Evolutionary conservation across 1,140 invertebrate genomes (phyloP), one percentile per base, ranked within the genome.

Genomic region (Trichogramma pretiosum): DNA sequence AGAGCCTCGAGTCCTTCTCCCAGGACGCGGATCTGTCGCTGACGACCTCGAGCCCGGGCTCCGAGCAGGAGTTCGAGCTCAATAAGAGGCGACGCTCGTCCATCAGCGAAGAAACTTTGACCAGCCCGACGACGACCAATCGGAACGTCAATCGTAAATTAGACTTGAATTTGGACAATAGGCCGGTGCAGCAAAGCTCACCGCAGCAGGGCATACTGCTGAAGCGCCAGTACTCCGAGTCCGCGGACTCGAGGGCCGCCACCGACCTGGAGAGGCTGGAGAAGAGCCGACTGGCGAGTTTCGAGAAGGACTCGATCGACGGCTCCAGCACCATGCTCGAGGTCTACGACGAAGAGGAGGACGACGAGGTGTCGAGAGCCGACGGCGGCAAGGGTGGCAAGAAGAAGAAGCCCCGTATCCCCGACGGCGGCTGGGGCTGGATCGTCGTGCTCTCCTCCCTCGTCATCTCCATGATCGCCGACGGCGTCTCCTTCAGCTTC

Each of bases 401-500:
- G 16, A 4, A 18, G 0, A 22, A 13, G 0, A 77, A 76, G 55
- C 70, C 77, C 0, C 70, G 71, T 21, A 76, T 83, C 18, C 84
- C 84, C 1, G 84, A 87, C 59, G 84, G 84, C 14, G 84, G 84
- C 1, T 86, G 82, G 82, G 84, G 84, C 17, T 86, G 83, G 83
- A 80, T 93, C 40, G 77, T 92, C 59, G 73, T 93, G 43, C 85
- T 83, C 65, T 75, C 88, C 65, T 85, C 89, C 0, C 92, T 95
- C 56, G 77, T 93, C 28, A 83, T 93, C 32, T 91, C 89, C 19
- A 80, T 94, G 68, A 87, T 96, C n/a, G 88, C 90, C n/a, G 93
- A 97, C 65, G 93, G 93, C 0, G 83, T 96, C 9, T 89, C 89
- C 23, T 93, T 94, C 61, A 92, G 90, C 1, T 94, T 95, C 64